Base-by-base conservation (phyloP, 2,113 vertebrate species). In the Trinectes maculatus region DNA sequence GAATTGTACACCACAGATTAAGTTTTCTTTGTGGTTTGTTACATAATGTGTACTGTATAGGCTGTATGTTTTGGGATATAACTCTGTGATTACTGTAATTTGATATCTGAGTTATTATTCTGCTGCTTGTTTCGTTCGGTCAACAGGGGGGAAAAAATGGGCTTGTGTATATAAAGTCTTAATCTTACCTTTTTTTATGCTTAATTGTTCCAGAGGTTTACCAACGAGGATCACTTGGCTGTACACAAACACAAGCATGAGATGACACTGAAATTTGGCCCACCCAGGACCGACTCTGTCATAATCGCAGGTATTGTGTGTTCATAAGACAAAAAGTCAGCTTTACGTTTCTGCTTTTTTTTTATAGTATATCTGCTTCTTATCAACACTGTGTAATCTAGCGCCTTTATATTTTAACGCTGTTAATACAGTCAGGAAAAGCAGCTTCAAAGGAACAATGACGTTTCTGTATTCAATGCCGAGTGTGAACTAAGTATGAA, bases 211-310 rank as follows among this genome's bases (percentile, higher is more conserved):
- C 93, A 99, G 97, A 94, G 96, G 90, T 99, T 99, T 88, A 99
- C 97, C 75, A 99, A 99, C 61, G 97, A 98, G 93, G 97, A 99
- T 91, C 97, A 99, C 91, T 94, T 99, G 93, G 95, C 97, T 15
- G 97, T 99, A 62, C 97, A 99, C 89, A 98, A 95, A 91, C 97
- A 98, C 93, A 99, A 99, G 87, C 97, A 99, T 60, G 96, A 99
- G 91, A 98, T 99, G 96, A 99, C 96, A 22, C 85, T 99, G 82
- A 98, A 98, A 85, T 98, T 99, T 76, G 96, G 96, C 87, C 96
- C 97, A 24, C 90, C 96, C 55, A 93, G 96, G 81, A 98, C 96
- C 0, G 97, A 99, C 87, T 97, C 96, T 3, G 96, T 98, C 91
- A 98, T 99, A 83, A 98, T 99, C 56, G 96, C 96, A 95, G 97